These are phyloP conservation scores for Strigamia crassipes DNA, from an alignment of 2,888 invertebrate genomes.

Conservation along the genomic window DNA sequence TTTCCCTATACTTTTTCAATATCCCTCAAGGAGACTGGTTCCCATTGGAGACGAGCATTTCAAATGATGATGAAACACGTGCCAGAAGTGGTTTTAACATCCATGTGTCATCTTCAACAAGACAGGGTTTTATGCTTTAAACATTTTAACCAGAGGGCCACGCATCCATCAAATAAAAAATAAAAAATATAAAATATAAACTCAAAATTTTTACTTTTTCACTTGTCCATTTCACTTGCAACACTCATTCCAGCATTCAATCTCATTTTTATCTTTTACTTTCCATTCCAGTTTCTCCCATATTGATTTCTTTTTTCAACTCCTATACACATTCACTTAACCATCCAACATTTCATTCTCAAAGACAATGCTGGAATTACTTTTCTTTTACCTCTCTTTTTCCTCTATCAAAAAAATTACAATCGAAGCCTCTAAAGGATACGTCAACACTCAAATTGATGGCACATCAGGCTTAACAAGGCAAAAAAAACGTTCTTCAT, in stretches of 20 bases:
- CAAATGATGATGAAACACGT: slow-evolving; percentile 21
- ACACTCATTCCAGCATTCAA: not conserved
- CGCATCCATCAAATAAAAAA: not conserved
- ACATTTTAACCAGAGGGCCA: slow-evolving; percentile 14
- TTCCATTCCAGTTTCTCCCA: not conserved
- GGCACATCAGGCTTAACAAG: not conserved
- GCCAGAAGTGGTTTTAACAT: slow-evolving; percentile 21
- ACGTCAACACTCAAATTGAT: not conserved
- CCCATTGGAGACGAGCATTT: slow-evolving; percentile 5
- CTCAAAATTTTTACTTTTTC: not conserved
- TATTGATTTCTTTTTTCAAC: not conserved
- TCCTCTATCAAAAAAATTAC: not conserved
- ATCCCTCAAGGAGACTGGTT: not conserved
- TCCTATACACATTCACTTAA: slow-evolving; percentile 2
- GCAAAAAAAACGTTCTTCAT: not conserved
- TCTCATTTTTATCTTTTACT: not conserved
- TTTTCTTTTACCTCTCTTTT: not conserved
- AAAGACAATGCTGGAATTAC: slow-evolving; percentile 1
- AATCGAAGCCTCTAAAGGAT: not conserved
- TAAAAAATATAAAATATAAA: not conserved
- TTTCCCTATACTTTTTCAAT: not conserved
- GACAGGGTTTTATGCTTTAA: slow-evolving; percentile 16
- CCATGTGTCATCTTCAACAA: slow-evolving; percentile 21
- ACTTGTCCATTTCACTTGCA: not conserved
- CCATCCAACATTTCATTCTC: slow-evolving; percentile 18